Conservation (phyloP, 2,888 invertebrate genomes). For the Chalcosyrphus nemorum region DNA sequence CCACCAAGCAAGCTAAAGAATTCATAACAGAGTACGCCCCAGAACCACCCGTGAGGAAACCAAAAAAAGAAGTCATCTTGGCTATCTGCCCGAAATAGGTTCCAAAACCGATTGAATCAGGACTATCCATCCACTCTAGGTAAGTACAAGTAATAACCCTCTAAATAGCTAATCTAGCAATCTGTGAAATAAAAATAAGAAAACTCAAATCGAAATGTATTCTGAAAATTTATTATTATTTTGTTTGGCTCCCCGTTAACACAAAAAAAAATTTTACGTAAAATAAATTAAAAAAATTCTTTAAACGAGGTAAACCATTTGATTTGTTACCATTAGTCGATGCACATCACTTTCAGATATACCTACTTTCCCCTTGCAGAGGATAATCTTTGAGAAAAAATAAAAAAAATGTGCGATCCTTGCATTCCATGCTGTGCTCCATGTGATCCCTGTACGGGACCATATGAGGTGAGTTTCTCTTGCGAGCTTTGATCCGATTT, state of each 20-base stretch:
- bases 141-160: neutral
- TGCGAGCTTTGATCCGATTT: neutral
- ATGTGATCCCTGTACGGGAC: constrained; percentile 80
- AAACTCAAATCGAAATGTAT: neutral
- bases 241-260: constrained; percentile 10
- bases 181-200: neutral
- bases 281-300: constrained; percentile 19
- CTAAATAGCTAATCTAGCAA: constrained; percentile 4
- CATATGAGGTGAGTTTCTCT: constrained; percentile 78
- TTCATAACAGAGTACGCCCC: neutral
- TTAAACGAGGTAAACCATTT: neutral
- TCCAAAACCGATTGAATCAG: neutral
- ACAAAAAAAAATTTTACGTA: constrained; percentile 30
- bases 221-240: constrained; percentile 11
- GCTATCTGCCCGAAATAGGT: neutral
- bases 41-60: neutral
- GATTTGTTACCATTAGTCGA: neutral
- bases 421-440: constrained; percentile 75
- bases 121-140: neutral
- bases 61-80: neutral
- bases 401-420: constrained; percentile 51
- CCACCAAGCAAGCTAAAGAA: neutral
- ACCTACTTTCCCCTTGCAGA: neutral
- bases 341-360: neutral
- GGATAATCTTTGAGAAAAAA: neutral